Evolutionary conservation across 1,140 invertebrate genomes (phyloP), one percentile per base, ranked within the genome.

Genomic region (Aphidius ervi): DNA sequence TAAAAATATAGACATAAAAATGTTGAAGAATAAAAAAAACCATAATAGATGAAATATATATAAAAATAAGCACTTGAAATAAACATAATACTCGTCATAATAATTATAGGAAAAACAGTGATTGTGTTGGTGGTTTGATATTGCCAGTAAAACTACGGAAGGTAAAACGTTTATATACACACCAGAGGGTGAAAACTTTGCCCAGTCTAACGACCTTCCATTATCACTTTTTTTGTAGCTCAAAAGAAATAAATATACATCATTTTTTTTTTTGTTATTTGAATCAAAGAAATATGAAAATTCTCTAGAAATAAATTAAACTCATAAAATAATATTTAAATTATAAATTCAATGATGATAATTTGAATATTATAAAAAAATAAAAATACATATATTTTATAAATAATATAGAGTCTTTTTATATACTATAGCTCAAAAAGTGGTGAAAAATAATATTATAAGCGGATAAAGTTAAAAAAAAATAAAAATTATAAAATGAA

Each of bases 71-170:
- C n/a, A 43, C 41, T 7, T 23, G 5, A 40, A n/a, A 42, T 49
- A 7, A 37, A 45, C 16, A 56, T 4, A 45, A 10, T 20, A 50
- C 20, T 56, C 42, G 40, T 56, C 54, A 56, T 43, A 9, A 56
- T 56, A 56, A 56, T 46, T 42, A 56, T n/a, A 23, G n/a, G 42
- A 50, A 23, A 8, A 6, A 6, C 16, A 9, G 48, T 31, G 48
- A 50, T 50, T 50, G 48, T 31, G 48, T 23, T 23, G 5, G 48
- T 6, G 48, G 48, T 6, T 6, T 23, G 9, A 23, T 23, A 23
- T 31, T 50, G 20, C 6, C 48, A 23, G 1, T 16, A 5, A 23
- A 9, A 5, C 1, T 50, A 9, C 20, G 3, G 20, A 37, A 23
- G 4, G 4, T 16, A 23, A 31, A 23, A 6, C 16, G 23, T 50